phyloP scores from a whole-genome alignment of 2,888 invertebrate species.

The Endotricha flammealis region DNA sequence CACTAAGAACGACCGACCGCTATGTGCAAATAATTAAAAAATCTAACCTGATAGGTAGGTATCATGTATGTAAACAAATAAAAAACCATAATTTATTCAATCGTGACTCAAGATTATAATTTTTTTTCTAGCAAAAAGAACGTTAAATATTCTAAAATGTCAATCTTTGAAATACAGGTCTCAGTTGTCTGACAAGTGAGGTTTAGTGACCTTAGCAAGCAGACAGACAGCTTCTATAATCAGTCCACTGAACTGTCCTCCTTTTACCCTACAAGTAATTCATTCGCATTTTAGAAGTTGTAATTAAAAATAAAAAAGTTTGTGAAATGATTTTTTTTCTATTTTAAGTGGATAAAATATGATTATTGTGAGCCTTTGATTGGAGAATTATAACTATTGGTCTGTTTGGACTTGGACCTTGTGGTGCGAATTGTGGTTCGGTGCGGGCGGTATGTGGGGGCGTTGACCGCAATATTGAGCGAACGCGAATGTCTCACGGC shows the following conservation, averaged over 20 bases:
- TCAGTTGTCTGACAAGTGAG: slow-evolving; percentile 20
- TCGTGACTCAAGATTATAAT: too few species aligned
- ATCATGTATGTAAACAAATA: too few species aligned
- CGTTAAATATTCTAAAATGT: slow-evolving; percentile 18
- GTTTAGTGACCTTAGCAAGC: slow-evolving; percentile 39
- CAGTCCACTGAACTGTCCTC: slow-evolving; percentile 14
- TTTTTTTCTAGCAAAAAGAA: neutral
- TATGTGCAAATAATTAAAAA: too few species aligned
- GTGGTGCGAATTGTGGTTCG: slow-evolving; percentile 25
- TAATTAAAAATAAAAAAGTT: neutral
- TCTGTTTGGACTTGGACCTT: slow-evolving; percentile 15
- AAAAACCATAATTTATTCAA: too few species aligned
- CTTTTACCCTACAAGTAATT: slow-evolving; percentile 11
- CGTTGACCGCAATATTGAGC: slow-evolving; percentile 74
- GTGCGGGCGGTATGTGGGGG: slow-evolving; percentile 56
- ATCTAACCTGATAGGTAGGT: too few species aligned
- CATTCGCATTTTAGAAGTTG: slow-evolving; percentile 2
- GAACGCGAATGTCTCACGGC: slow-evolving; percentile 75
- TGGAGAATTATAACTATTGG: too few species aligned
- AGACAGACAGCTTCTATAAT: slow-evolving; percentile 31
- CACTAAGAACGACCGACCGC: too few species aligned
- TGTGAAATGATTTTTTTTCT: too few species aligned
- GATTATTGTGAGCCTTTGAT: too few species aligned
- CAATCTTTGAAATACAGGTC: slow-evolving; percentile 33
- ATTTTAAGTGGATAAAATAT: too few species aligned